Evolutionary conservation across 2,113 vertebrate species (phyloP).

Genomic region (Mirza zaza): DNA sequence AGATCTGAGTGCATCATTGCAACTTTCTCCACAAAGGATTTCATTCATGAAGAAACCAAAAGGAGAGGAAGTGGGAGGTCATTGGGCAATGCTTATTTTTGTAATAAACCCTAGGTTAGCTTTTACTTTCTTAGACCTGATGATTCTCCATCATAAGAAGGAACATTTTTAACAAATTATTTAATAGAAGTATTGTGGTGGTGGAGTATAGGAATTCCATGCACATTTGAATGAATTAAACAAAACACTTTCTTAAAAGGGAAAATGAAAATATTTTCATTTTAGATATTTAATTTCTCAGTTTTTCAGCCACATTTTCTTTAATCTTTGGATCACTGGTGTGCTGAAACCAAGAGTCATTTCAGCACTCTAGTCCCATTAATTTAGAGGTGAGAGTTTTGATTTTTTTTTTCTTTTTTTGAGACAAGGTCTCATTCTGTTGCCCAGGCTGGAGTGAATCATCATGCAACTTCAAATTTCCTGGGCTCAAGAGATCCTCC

Average conservation of each 20-base stretch:
- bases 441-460: too few species aligned
- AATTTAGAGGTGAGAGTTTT: constrained; percentile 31
- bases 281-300: constrained; percentile 80
- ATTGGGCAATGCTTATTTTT: constrained; percentile 80
- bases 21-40: constrained; percentile 79
- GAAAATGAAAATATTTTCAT: constrained; percentile 75
- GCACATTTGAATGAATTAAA: constrained; percentile 83
- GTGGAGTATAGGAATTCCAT: constrained; percentile 81
- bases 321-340: constrained; percentile 58
- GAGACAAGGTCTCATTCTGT: too few species aligned
- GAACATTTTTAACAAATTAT: constrained; percentile 86
- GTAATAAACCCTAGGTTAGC: constrained; percentile 75
- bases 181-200: constrained; percentile 68
- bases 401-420: too few species aligned
- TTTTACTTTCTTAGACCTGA: constrained; percentile 81
- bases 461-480: too few species aligned
- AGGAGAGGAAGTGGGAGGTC: constrained; percentile 82
- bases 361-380: constrained; percentile 48
- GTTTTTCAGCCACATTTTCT: constrained; percentile 71
- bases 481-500: too few species aligned
- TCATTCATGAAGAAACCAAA: constrained; percentile 83
- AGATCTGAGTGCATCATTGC: constrained; percentile 77
- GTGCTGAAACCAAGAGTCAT: constrained; percentile 61
- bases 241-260: constrained; percentile 79
- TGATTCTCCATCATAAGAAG: constrained; percentile 76